Evolutionary conservation across 1,140 invertebrate species (phyloP).

Genomic region (Cyrtorhinus lividipennis): DNA sequence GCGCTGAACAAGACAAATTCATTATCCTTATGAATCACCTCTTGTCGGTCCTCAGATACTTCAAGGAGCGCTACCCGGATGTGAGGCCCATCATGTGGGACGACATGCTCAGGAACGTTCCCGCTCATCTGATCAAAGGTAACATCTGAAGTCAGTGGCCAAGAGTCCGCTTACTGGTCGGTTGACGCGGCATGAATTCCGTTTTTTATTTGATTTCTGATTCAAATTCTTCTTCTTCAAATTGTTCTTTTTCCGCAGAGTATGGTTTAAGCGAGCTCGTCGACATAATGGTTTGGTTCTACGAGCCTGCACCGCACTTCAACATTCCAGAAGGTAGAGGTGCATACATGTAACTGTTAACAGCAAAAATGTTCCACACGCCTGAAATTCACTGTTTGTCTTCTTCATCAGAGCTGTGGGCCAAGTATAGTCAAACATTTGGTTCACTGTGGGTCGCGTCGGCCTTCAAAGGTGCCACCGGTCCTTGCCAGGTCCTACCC

Average conservation of each 20-base stretch:
- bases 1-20: conserved; percentile 39
- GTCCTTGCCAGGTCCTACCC: conserved; percentile 40
- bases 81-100: conserved; percentile 80
- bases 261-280: conserved; percentile 51
- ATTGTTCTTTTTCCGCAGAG: conserved; percentile 32
- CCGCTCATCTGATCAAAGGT: conserved; percentile 41
- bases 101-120: conserved; percentile 73
- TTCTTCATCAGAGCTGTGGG: conserved; percentile 31
- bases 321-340: conserved; percentile 32
- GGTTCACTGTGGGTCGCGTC: conserved; percentile 44
- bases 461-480: conserved; percentile 50
- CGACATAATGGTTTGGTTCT: conserved; percentile 75
- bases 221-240: too few relatives aligned
- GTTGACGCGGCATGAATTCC: too few relatives aligned
- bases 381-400: too few relatives aligned
- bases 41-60: conserved; percentile 39
- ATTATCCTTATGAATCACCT: conserved; percentile 57
- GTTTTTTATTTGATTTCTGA: too few relatives aligned
- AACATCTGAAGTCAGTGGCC: too few relatives aligned
- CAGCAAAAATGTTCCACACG: too few relatives aligned
- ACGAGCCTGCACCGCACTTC: conserved; percentile 36
- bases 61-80: conserved; percentile 44
- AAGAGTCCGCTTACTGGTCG: too few relatives aligned
- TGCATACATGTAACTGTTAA: too few relatives aligned
- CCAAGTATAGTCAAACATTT: conserved; percentile 41